Evolutionary conservation across 2,797 vertebrate species (phyloP).

Genomic region (Characodon lateralis): DNA sequence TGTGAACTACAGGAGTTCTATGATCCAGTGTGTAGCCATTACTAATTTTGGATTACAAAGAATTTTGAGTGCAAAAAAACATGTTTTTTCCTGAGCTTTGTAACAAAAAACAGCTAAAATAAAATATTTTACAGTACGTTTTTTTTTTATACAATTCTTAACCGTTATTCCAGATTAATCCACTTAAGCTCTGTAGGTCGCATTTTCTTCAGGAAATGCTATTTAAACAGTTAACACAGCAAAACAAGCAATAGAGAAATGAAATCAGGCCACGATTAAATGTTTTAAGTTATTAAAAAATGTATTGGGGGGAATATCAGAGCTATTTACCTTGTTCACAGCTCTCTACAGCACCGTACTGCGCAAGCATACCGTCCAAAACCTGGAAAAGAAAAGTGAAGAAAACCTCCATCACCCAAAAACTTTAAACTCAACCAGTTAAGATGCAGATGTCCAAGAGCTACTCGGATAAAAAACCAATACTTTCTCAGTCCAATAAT

Average conservation of each 20-base stretch:
- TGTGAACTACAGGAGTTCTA: neutral
- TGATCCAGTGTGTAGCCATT: neutral
- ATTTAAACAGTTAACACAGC: neutral
- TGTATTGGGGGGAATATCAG: neutral
- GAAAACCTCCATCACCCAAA: constrained; percentile 25
- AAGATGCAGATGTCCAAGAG: constrained; percentile 30
- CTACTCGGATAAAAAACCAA: neutral
- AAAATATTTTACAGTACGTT: too few species aligned
- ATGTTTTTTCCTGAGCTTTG: too few species aligned
- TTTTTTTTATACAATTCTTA: neutral
- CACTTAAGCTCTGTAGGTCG: neutral
- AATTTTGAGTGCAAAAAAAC: neutral
- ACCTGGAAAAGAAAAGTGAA: constrained; percentile 78
- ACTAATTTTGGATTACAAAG: neutral
- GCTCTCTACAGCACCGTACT: constrained; percentile 97
- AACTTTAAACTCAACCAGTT: constrained; percentile 37
- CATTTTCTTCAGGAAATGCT: too few species aligned
- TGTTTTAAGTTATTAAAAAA: neutral
- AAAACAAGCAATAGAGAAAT: neutral
- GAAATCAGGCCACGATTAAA: neutral
- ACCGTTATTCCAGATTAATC: neutral
- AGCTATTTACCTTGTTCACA: constrained; percentile 94
- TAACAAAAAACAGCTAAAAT: too few species aligned
- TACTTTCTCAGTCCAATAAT: neutral
- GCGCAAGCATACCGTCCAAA: constrained; percentile 94